phyloP scores from a whole-genome alignment of 2,888 invertebrate species.

The Imbricaverruca yamaguchii region DNA sequence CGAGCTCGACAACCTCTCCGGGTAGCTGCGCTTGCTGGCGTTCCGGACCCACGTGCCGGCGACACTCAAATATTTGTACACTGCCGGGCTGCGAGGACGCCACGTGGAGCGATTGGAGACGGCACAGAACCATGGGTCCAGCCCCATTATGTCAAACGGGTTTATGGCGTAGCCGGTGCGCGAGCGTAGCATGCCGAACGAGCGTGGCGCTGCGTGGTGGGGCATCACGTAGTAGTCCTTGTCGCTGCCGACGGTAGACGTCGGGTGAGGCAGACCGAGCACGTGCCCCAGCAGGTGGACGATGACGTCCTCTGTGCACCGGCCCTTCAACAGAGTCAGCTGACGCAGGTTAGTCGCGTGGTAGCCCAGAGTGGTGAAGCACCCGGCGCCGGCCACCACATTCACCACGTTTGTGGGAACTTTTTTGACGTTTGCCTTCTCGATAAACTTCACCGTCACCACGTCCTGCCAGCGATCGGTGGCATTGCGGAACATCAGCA shows the following conservation, averaged over 20 bases:
- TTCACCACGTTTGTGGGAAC: too few species aligned
- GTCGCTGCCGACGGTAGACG: background rate
- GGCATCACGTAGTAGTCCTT: slow-evolving; percentile 1
- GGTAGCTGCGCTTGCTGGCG: background rate
- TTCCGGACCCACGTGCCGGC: background rate
- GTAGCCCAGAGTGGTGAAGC: slow-evolving; percentile 2
- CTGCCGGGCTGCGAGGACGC: background rate
- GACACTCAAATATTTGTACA: background rate
- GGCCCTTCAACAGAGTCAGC: background rate
- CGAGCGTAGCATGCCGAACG: background rate
- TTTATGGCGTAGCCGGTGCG: background rate
- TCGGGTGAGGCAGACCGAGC: slow-evolving; percentile 9
- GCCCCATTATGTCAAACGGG: background rate
- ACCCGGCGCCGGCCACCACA: background rate
- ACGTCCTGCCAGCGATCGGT: too few species aligned
- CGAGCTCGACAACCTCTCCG: background rate
- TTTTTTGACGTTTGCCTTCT: too few species aligned
- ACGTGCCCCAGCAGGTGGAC: slow-evolving; percentile 9
- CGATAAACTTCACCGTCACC: too few species aligned
- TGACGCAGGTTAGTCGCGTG: background rate
- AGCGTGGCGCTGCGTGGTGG: slow-evolving; percentile 1
- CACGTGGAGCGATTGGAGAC: background rate
- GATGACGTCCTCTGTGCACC: background rate
- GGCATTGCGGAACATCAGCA: too few species aligned
- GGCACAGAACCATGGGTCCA: slow-evolving; percentile 2